These are phyloP conservation scores for Anarrhichthys ocellatus DNA, from an alignment of 2,113 vertebrate species.

Conservation along the genomic window DNA sequence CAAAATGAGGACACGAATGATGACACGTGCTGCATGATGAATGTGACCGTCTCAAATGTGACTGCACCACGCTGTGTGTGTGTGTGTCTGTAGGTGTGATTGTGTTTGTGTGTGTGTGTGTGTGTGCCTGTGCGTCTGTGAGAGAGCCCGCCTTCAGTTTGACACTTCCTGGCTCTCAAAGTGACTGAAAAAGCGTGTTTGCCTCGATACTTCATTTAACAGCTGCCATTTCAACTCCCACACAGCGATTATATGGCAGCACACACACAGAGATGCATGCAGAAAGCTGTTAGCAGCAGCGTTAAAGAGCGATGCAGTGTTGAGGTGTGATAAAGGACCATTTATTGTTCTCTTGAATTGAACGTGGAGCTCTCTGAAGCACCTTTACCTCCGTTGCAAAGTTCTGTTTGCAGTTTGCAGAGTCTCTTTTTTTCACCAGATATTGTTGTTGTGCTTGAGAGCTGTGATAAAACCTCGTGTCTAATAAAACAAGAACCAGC, in stretches of 20 bases:
- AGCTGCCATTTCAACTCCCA: conserved; percentile 71
- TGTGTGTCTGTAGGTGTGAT: too few species aligned
- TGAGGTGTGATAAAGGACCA: conserved; percentile 24
- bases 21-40: conserved; percentile 51
- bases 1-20: conserved; percentile 39
- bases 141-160: conserved; percentile 39
- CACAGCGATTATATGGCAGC: conserved; percentile 44
- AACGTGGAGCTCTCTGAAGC: conserved; percentile 22
- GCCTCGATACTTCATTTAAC: conserved; percentile 66
- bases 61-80: background rate
- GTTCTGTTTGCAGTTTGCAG: conserved; percentile 5
- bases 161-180: conserved; percentile 48
- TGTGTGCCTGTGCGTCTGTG: background rate
- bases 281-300: conserved; percentile 32
- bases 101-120: too few species aligned
- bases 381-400: conserved; percentile 7
- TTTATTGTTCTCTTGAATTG: conserved; percentile 26
- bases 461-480: background rate
- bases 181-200: conserved; percentile 35
- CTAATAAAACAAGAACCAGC: background rate
- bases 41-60: conserved; percentile 55
- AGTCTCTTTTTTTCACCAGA: background rate
- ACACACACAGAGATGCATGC: background rate
- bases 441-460: background rate
- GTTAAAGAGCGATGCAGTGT: conserved; percentile 10